Conservation (phyloP, 1,140 invertebrate genomes). For the Lasioglossum albipes region DNA sequence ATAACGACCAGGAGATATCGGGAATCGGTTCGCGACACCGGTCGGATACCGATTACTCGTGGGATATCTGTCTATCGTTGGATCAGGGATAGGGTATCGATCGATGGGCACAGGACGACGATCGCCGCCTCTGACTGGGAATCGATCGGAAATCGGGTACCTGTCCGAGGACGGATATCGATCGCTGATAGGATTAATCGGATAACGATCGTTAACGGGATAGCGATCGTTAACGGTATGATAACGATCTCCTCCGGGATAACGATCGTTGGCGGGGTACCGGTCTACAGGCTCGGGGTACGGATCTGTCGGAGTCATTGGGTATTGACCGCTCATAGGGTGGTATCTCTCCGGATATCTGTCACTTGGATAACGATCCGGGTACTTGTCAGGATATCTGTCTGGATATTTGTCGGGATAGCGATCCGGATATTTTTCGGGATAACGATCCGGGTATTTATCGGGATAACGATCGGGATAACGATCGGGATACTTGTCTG, state of each 20-base stretch:
- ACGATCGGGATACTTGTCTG: constrained; percentile 69
- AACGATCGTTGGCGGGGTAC: constrained; percentile 59
- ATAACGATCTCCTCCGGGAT: constrained; percentile 60
- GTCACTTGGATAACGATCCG: constrained; percentile 67
- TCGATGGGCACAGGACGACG: constrained; percentile 68
- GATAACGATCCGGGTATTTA: constrained; percentile 76
- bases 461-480: too few relatives aligned
- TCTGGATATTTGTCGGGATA: constrained; percentile 69
- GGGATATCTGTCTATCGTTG: constrained; percentile 32
- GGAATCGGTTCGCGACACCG: constrained; percentile 35
- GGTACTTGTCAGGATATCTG: constrained; percentile 67
- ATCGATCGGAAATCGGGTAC: constrained; percentile 56
- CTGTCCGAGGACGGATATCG: constrained; percentile 64
- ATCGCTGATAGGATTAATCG: constrained; percentile 64
- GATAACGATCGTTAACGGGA: constrained; percentile 72
- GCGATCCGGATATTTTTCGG: constrained; percentile 70
- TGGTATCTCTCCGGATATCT: constrained; percentile 68
- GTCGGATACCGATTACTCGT: constrained; percentile 74
- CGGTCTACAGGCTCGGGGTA: constrained; percentile 74
- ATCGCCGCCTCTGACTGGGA: constrained; percentile 69
- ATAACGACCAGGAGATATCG: constrained; percentile 67
- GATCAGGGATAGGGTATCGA: constrained; percentile 67
- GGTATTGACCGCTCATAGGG: constrained; percentile 57
- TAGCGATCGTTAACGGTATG: constrained; percentile 69
- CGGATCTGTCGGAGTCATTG: constrained; percentile 53